Conservation (phyloP, 2,888 invertebrate species). For the Prionchulus punctatus region DNA sequence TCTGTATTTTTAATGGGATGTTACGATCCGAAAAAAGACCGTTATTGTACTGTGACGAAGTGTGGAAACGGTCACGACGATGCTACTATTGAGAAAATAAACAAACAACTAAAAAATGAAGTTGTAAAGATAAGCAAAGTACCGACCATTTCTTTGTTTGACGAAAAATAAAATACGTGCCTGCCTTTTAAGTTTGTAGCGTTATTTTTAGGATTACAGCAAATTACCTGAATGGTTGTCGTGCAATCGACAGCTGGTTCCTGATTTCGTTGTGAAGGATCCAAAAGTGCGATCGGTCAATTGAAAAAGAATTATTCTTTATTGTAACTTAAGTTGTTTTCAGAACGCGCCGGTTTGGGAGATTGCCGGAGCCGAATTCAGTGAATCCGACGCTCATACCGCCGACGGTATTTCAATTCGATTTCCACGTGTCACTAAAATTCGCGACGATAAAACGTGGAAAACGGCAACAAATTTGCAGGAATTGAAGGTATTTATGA, state of each 20-base stretch:
- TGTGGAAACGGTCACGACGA: constrained; percentile 63
- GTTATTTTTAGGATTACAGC: constrained; percentile 39
- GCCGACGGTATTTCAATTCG: constrained; percentile 82
- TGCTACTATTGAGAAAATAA: constrained; percentile 58
- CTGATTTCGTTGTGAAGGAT: constrained; percentile 69
- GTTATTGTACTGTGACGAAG: constrained; percentile 82
- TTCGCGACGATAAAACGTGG: constrained; percentile 69
- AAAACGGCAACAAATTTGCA: constrained; percentile 60
- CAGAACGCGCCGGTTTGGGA: constrained; percentile 76
- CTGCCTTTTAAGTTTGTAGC: neutral
- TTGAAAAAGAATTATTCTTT: constrained; percentile 6
- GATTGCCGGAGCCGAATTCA: constrained; percentile 48
- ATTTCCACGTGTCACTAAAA: constrained; percentile 57
- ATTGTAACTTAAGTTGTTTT: no score
- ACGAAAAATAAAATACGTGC: constrained; percentile 10
- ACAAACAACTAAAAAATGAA: constrained; percentile 40
- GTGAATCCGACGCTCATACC: constrained; percentile 53
- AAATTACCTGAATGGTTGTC: constrained; percentile 62
- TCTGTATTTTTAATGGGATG: constrained; percentile 88
- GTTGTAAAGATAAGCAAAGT: constrained; percentile 63
- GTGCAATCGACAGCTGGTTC: constrained; percentile 64
- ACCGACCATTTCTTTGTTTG: constrained; percentile 3
- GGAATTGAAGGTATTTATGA: constrained; percentile 45
- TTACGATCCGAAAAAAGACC: constrained; percentile 46
- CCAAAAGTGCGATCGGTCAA: constrained; percentile 43